phyloP scores from a whole-genome alignment of 2,797 vertebrate genomes.

The Sebastes nivosus region DNA sequence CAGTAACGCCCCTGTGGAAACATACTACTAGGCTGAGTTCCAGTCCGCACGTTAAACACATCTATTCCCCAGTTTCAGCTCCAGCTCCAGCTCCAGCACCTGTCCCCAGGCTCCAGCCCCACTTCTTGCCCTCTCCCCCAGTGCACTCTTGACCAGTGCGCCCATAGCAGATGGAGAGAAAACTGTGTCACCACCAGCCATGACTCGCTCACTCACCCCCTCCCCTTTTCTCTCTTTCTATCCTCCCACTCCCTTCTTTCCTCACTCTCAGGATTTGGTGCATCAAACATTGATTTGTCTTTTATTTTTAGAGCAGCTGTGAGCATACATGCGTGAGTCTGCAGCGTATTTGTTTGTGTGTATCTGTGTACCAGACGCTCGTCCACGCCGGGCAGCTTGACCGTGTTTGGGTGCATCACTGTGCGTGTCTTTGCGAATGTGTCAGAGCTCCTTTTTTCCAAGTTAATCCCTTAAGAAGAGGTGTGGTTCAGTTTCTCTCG shows the following conservation, averaged over 20 bases:
- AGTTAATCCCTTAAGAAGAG: constrained; percentile 83
- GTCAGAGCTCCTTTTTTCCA: constrained; percentile 57
- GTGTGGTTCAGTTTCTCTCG: constrained; percentile 67
- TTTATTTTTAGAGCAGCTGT: constrained; percentile 74
- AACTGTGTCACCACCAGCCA: constrained; percentile 79
- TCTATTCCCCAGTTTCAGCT: neutral
- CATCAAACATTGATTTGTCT: constrained; percentile 70
- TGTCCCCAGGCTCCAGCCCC: constrained; percentile 27
- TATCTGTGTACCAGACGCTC: constrained; percentile 34
- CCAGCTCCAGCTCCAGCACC: neutral
- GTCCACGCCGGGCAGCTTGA: constrained; percentile 11
- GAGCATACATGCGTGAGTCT: constrained; percentile 2
- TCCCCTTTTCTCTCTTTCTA: constrained; percentile 34
- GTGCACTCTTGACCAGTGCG: constrained; percentile 71
- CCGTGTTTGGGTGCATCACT: constrained; percentile 52
- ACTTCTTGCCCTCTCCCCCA: constrained; percentile 60
- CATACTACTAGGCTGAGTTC: constrained; percentile 20
- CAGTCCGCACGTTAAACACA: constrained; percentile 19
- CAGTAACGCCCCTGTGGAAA: constrained; percentile 24
- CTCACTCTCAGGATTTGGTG: constrained; percentile 66
- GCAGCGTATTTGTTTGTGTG: constrained; percentile 15
- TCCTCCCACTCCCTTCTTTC: constrained; percentile 54
- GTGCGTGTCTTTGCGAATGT: constrained; percentile 35
- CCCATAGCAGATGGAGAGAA: constrained; percentile 73
- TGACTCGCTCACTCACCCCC: constrained; percentile 66